Evolutionary conservation across 2,888 invertebrate genomes (phyloP).

Genomic region (Hoplodrina ambigua): DNA sequence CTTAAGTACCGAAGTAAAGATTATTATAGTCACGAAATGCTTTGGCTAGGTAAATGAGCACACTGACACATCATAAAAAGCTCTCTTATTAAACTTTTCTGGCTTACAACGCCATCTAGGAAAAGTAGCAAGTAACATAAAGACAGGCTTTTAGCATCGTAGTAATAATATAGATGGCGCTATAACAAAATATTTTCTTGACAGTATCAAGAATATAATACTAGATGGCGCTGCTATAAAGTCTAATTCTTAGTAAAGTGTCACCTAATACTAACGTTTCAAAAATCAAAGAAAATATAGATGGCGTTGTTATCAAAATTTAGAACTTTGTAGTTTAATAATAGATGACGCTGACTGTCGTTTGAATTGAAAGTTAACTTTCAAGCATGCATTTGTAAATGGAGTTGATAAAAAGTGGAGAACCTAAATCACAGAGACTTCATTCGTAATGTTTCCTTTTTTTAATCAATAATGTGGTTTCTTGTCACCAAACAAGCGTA

Average conservation of each 20-base stretch:
- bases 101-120: constrained; percentile 15
- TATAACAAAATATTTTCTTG: fast-evolving
- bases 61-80: neutral
- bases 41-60: constrained; percentile 22
- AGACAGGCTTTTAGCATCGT: fast-evolving
- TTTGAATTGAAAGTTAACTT: neutral
- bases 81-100: neutral
- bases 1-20: constrained; percentile 21
- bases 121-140: neutral
- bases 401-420: neutral
- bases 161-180: constrained; percentile 24
- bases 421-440: neutral
- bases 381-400: neutral
- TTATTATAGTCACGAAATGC: constrained; percentile 27
- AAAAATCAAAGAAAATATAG: neutral
- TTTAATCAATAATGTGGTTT: constrained; percentile 38
- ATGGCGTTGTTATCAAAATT: constrained; percentile 8
- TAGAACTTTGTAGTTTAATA: neutral
- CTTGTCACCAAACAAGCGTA: constrained; percentile 64
- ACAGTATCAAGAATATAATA: fast-evolving
- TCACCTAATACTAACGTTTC: neutral
- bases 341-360: constrained; percentile 47
- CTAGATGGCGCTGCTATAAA: constrained; percentile 24
- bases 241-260: neutral
- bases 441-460: neutral